A percentile compares a stretch with the other conserved stretches of the same genome.
phyloP scores from a whole-genome alignment of 2,888 invertebrate genomes.

The Automeris io region DNA sequence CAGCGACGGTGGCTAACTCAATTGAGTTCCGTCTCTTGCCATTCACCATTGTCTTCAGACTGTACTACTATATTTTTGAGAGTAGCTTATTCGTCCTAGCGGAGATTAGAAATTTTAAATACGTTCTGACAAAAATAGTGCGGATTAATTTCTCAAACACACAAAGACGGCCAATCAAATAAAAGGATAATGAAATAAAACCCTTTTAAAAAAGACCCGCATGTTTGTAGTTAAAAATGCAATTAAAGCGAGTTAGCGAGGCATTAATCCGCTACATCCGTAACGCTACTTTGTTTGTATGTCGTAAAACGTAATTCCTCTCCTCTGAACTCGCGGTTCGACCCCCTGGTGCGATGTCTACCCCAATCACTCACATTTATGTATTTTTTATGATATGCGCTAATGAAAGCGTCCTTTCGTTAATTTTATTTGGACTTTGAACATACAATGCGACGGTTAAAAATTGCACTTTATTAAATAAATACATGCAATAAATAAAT shows the following conservation, averaged over 20 bases:
- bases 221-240: conserved; percentile 44
- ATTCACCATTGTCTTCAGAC: too few relatives aligned
- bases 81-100: too few relatives aligned
- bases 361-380: conserved; percentile 69
- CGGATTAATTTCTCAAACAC: too few relatives aligned
- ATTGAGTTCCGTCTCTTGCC: too few relatives aligned
- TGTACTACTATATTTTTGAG: too few relatives aligned
- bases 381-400: conserved; percentile 32
- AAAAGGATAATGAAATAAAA: conserved; percentile 34
- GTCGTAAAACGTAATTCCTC: conserved; percentile 52
- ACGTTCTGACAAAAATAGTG: too few relatives aligned
- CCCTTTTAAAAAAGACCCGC: conserved; percentile 41
- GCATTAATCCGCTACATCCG: conserved; percentile 36
- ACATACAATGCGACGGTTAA: neutral
- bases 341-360: conserved; percentile 52
- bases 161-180: neutral
- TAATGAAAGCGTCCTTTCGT: conserved; percentile 2
- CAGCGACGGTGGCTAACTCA: too few relatives aligned
- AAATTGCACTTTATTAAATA: too few relatives aligned
- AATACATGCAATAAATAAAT: too few relatives aligned
- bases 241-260: conserved; percentile 48
- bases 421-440: neutral
- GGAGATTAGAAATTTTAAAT: too few relatives aligned
- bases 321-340: conserved; percentile 33
- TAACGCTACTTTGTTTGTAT: conserved; percentile 54